Evolutionary conservation across 1,140 invertebrate genomes (phyloP), one percentile per base, ranked within the genome.

Genomic region (Orchestia grillus): DNA sequence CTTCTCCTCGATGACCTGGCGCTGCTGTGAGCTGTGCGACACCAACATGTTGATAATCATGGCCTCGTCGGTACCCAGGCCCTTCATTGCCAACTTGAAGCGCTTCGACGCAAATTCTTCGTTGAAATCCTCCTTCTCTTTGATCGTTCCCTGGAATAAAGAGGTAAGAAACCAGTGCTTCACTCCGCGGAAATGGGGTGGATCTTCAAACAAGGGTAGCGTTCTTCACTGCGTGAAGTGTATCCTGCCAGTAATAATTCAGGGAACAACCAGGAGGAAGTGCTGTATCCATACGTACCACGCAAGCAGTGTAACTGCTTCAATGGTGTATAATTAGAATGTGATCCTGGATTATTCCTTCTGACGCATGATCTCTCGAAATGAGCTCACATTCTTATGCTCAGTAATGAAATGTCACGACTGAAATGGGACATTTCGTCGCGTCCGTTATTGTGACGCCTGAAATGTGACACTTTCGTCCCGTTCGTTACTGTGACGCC

Each of bases 41-140:
- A 96, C 95, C 36, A 96, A 43, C 90, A 96, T 44, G 57, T 96
- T 96, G 94, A 96, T 97, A 42, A 97, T 96, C 36, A 95, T 87
- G 0, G 95, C 87, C 44, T 96, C 94, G 96, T 97, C 96, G 3
- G 96, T 96, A 0, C 97, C 97, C 19, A 97, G 91, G 0, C 97
- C 97, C 43, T 96, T 96, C 96, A 97, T 96, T 4, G 97, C 96
- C 42, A 96, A 96, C 28, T 96, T 96, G 95, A 96, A 96, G 42
- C 96, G 57, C 44, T 88, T 57, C n/a, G 96, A 87, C 0, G 97
- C 96, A 43, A 43, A 47, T 45, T 97, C 96, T 0, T 94, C 96
- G 44, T 97, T 96, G 90, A 96, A 97, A 57, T 96, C 92, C 19
- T 87, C 87, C 23, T 96, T 96, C 36, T 95, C 90, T n/a, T 43